Conservation (phyloP, 2,888 invertebrate species). For the Eupithecia tripunctaria region DNA sequence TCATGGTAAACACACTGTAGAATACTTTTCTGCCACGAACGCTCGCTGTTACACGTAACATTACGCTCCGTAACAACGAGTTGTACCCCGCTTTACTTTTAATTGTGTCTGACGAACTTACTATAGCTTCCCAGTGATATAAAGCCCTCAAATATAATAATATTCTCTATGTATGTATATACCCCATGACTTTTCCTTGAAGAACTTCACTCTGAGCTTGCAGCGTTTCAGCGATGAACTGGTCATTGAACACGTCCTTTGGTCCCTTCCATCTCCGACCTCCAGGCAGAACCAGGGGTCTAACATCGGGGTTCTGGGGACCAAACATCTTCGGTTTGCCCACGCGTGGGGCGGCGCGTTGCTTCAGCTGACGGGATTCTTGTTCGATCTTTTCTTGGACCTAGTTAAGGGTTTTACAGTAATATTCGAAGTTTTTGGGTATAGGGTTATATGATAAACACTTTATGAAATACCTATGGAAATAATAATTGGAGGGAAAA, state of each 20-base stretch:
- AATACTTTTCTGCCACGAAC: too few relatives aligned
- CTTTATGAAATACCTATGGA: too few relatives aligned
- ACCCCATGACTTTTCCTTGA: slow-evolving; percentile 93
- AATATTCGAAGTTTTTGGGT: not conserved
- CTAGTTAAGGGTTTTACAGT: slow-evolving; percentile 19
- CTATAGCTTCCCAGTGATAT: not conserved
- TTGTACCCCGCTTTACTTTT: too few relatives aligned
- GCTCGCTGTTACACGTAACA: too few relatives aligned
- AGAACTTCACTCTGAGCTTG: slow-evolving; percentile 94
- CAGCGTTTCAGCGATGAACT: slow-evolving; percentile 93
- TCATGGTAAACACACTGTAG: too few relatives aligned
- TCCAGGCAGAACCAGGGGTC: slow-evolving; percentile 90
- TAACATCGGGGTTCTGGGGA: slow-evolving; percentile 86
- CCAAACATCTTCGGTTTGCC: slow-evolving; percentile 80
- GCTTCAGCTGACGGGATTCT: slow-evolving; percentile 74
- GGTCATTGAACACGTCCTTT: slow-evolving; percentile 94
- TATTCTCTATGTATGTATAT: slow-evolving; percentile 48
- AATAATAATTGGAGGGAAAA: not conserved
- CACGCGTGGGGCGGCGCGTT: slow-evolving; percentile 75
- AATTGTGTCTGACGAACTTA: not conserved
- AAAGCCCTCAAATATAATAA: not conserved
- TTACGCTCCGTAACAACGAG: too few relatives aligned
- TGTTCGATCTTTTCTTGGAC: slow-evolving; percentile 74
- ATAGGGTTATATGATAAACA: too few relatives aligned
- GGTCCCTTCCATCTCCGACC: slow-evolving; percentile 92